Percentiles rank a stretch among this genome's conserved stretches.
Evolutionary conservation across 2,888 invertebrate species (phyloP).

Genomic region (Drosophila buzzatii): DNA sequence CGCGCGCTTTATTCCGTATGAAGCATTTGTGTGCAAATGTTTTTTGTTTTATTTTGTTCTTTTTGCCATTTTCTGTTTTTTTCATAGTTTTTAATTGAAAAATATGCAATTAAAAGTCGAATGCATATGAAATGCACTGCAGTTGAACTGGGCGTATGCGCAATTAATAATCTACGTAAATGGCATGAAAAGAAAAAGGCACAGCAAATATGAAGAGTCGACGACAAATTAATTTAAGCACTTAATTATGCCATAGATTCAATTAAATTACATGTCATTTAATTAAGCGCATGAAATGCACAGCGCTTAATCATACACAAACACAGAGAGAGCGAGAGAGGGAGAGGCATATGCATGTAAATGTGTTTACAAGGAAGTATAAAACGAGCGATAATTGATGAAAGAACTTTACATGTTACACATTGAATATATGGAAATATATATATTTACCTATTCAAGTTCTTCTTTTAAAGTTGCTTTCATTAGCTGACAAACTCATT

Average conservation of each 20-base stretch:
- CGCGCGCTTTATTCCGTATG: slow-evolving; percentile 8
- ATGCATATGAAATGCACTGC: slow-evolving; percentile 41
- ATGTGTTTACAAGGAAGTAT: neutral
- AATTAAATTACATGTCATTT: slow-evolving; percentile 68
- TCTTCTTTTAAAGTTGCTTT: neutral
- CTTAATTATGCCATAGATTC: slow-evolving; percentile 66
- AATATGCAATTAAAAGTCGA: slow-evolving; percentile 71
- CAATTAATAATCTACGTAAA: slow-evolving; percentile 47
- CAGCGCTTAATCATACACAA: slow-evolving; percentile 17
- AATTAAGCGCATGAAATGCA: slow-evolving; percentile 64
- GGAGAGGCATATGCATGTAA: neutral
- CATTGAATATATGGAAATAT: neutral
- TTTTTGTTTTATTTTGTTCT: slow-evolving; percentile 25
- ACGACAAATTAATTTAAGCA: slow-evolving; percentile 70
- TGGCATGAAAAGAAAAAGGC: slow-evolving; percentile 6
- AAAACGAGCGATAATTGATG: neutral
- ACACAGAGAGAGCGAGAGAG: neutral
- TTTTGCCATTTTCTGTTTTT: neutral
- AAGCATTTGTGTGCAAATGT: slow-evolving; percentile 27
- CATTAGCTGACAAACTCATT: neutral
- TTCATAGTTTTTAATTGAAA: slow-evolving; percentile 74
- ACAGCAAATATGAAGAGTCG: slow-evolving; percentile 52
- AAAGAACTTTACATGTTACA: neutral
- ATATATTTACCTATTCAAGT: neutral
- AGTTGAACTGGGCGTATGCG: slow-evolving; percentile 62